Conservation (phyloP, 1,140 invertebrate genomes). For the Panagrolaimus sp. region DNA sequence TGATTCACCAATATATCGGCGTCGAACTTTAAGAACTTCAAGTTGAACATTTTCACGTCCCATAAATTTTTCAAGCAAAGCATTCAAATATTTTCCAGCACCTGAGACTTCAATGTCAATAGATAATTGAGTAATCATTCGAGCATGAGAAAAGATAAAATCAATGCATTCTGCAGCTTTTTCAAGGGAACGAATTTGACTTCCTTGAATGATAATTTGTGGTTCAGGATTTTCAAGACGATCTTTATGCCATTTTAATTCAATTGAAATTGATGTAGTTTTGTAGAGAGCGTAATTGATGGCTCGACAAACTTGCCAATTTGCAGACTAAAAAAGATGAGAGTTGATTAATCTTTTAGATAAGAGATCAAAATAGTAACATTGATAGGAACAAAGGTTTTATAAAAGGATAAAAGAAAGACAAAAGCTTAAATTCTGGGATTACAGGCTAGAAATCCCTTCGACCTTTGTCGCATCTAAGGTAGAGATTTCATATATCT, state of each 20-base stretch:
- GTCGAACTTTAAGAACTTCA: constrained; percentile 38
- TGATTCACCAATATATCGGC: constrained; percentile 43
- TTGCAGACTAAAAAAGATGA: constrained; percentile 25
- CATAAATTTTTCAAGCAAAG: constrained; percentile 8
- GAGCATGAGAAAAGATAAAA: constrained; percentile 28
- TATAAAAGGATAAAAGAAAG: too few species aligned
- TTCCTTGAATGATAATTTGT: constrained; percentile 34
- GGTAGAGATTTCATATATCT: too few species aligned
- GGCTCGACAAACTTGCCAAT: constrained; percentile 33
- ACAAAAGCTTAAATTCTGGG: too few species aligned
- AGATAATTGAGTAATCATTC: not conserved
- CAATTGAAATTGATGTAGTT: constrained; percentile 29
- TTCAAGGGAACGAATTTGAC: constrained; percentile 26
- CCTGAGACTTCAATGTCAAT: constrained; percentile 15
- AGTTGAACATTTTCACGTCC: constrained; percentile 35
- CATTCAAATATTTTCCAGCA: not conserved
- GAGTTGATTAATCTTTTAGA: not conserved
- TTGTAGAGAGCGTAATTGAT: constrained; percentile 34
- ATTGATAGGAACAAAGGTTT: too few species aligned
- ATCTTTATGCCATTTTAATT: constrained; percentile 27
- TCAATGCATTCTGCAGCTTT: constrained; percentile 24
- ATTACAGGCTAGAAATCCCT: too few species aligned
- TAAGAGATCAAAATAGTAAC: not conserved
- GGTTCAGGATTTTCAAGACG: constrained; percentile 22
- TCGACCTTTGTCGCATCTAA: too few species aligned